phyloP scores from a whole-genome alignment of 2,113 vertebrate genomes.

The Harpagus bidentatus region DNA sequence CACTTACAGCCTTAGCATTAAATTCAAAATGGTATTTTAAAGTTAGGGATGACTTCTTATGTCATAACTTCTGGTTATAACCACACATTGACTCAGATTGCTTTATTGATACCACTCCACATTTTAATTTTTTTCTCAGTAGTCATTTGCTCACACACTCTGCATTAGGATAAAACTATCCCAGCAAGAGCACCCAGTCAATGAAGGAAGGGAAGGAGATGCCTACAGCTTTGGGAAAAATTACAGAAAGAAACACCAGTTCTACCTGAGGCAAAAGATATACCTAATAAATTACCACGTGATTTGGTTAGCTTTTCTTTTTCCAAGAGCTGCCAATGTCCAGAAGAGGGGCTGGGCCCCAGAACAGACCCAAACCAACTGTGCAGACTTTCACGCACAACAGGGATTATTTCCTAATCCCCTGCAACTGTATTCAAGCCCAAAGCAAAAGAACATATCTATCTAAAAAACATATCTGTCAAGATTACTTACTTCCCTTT shows the following conservation, averaged over 20 bases:
- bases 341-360: background rate
- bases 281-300: accelerated
- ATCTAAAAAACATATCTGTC: background rate
- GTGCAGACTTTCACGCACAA: background rate
- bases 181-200: background rate
- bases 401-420: background rate
- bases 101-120: background rate
- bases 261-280: background rate
- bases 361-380: background rate
- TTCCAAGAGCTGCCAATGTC: background rate
- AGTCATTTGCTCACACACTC: background rate
- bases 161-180: background rate
- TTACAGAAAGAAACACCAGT: background rate
- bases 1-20: background rate
- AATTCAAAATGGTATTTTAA: background rate
- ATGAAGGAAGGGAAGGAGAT: background rate
- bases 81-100: background rate
- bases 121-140: background rate
- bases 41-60: background rate
- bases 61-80: background rate
- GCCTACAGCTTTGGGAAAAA: background rate
- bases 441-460: background rate
- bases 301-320: background rate
- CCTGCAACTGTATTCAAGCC: background rate
- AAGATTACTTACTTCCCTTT: background rate